Evolutionary conservation across 1,140 invertebrate genomes (phyloP).

Genomic region (Phocides pigmalion): DNA sequence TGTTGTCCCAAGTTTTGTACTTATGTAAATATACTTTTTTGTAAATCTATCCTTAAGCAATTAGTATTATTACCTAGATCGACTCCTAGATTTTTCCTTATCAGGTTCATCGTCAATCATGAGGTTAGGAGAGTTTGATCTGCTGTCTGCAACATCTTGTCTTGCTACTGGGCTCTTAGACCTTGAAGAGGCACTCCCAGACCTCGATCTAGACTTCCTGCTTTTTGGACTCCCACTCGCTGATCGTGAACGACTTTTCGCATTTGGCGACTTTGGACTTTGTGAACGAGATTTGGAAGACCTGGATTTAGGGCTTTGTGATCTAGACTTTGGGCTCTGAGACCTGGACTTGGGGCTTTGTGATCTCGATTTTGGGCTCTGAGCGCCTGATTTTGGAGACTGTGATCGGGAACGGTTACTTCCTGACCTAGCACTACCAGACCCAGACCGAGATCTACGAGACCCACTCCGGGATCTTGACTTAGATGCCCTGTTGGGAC

Average conservation of each 20-base stretch:
- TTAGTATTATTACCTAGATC: slow-evolving; percentile 62
- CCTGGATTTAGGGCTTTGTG: slow-evolving; percentile 56
- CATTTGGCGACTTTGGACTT: slow-evolving; percentile 51
- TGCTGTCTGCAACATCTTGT: slow-evolving; percentile 73
- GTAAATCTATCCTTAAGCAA: too few relatives aligned
- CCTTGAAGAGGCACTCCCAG: slow-evolving; percentile 66
- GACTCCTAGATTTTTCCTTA: slow-evolving; percentile 66
- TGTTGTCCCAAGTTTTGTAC: too few relatives aligned
- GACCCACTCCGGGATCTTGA: slow-evolving; percentile 70
- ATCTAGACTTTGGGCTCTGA: slow-evolving; percentile 75
- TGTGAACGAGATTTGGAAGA: slow-evolving; percentile 54
- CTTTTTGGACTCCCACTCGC: slow-evolving; percentile 69
- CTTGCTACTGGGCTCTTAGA: slow-evolving; percentile 73
- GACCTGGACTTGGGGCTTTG: slow-evolving; percentile 78
- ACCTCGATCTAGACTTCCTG: slow-evolving; percentile 65
- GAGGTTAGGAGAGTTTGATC: slow-evolving; percentile 85
- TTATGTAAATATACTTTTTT: too few relatives aligned
- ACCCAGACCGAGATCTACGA: slow-evolving; percentile 71
- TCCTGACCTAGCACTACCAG: slow-evolving; percentile 69
- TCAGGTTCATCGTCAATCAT: slow-evolving; percentile 82
- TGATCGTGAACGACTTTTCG: slow-evolving; percentile 64
- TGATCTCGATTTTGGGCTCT: slow-evolving; percentile 61
- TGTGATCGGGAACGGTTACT: slow-evolving; percentile 55
- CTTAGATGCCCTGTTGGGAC: slow-evolving; percentile 58
- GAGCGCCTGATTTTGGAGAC: slow-evolving; percentile 63